Evolutionary conservation across 2,888 invertebrate species (phyloP), one percentile per base, ranked within the genome.

Genomic region (Vanessa cardui): DNA sequence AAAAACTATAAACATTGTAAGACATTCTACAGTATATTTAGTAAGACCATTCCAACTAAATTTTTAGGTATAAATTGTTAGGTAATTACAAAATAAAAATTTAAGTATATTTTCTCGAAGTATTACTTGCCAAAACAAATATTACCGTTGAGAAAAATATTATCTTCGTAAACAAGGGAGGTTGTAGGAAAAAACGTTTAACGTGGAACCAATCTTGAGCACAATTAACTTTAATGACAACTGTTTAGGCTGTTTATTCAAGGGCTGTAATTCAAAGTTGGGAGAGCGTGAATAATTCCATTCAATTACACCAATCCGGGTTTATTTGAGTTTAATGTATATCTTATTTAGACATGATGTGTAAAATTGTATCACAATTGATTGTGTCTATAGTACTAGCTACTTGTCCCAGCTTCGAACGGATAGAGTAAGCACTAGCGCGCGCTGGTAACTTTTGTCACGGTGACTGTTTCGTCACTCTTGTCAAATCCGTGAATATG

Each of bases 211-310:
- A 54, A 54, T 54, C 52, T n/a, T 54, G 16, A 31, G n/a, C n/a
- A 31, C 26, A 31, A 54, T 54, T 52, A 16, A 52, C 52, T 52
- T 54, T 16, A 54, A 54, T 54, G 16, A 54, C 15, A 26, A 54
- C 16, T 31, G 31, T 31, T 54, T 50, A 21, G 52, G 31, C 16
- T 54, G 52, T 54, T 54, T 50, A 21, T 15, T 26, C 52, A 15
- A 26, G 16, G n/a, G n/a, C 21, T 15, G 31, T 26, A 21, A 31
- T 54, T 31, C n/a, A 31, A 31, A n/a, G 16, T 54, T 31, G 15
- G 15, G 31, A 26, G 52, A 54, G 26, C 31, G 52, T 54, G 26
- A 50, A 50, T 15, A 21, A 12, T 21, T 31, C 16, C 52, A 31
- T 54, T 54, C 52, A 31, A 21, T 54, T 31, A 31, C 52, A 31